Base-by-base conservation (phyloP, 2,888 invertebrate genomes). In the Drosophila multiciliata region DNA sequence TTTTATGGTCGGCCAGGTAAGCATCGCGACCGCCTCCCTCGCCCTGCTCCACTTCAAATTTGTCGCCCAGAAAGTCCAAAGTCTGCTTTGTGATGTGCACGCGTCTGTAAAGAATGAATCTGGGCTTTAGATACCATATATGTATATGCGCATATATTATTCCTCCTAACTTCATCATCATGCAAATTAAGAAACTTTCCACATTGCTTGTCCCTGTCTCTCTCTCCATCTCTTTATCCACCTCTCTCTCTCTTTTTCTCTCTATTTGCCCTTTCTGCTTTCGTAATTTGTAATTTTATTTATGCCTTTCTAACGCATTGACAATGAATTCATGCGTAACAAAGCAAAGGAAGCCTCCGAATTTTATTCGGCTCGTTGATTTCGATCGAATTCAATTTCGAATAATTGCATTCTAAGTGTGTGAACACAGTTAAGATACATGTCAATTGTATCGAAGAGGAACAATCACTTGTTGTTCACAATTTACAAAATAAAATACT, bases 11-110 rank as follows among this genome's bases (percentile, higher is more conserved):
- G 8, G 97, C 96, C 64, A 98, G 93, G 93, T 98, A 97, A 5
- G 95, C 95, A 91, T 98, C 97, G 63, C 97, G 94, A n/a, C 95
- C 95, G 0, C 94, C 95, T 0, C 98, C 98, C 71, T 97, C 96
- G 0, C 98, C 97, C 0, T 96, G 96, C 89, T 98, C 98, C 68
- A 97, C 97, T 91, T 97, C 96, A 89, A 97, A 98, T 85, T 96
- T 95, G 73, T 95, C 96, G 26, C 96, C 96, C 35, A 98, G 94
- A 90, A 97, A 97, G 53, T 96, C 94, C 68, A 97, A 93, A 0
- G 98, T 98, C 26, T 97, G 96, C 91, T 96, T 96, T 1, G 98
- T 98, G 81, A 98, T 96, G 93, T 98, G 98, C 9, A 98, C 98
- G 61, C 97, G 95, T 38, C 98, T 98, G 94, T 20, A 93, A 93